These are phyloP conservation scores for Eretmocerus hayati DNA, from an alignment of 2,888 invertebrate species.

Conservation along the genomic window DNA sequence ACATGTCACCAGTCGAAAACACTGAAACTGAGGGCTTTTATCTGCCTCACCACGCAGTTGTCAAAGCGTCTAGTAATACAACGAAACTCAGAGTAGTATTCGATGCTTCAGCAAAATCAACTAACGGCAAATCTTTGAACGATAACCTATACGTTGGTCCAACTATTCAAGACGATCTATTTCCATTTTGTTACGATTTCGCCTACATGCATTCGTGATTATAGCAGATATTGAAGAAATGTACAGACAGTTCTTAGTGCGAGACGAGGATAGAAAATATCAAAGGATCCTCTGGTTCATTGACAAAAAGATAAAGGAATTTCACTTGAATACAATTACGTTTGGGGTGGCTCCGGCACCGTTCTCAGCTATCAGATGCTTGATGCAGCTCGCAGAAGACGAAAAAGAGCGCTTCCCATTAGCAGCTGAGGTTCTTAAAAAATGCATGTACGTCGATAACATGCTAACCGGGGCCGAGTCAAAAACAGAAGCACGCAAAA, in stretches of 20 bases:
- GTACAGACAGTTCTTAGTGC: slow-evolving; percentile 2
- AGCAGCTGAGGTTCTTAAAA: background rate
- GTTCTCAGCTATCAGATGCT: slow-evolving; percentile 1
- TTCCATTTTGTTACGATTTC: background rate
- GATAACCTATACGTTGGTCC: background rate
- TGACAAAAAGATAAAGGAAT: background rate
- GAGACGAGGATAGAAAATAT: background rate
- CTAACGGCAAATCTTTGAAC: background rate
- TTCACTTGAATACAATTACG: background rate
- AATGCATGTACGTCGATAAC: slow-evolving; percentile 1
- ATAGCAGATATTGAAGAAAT: slow-evolving; percentile 1
- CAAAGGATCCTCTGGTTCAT: slow-evolving; percentile 1
- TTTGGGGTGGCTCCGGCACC: background rate
- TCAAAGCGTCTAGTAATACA: background rate
- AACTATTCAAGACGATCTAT: background rate
- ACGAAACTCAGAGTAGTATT: background rate
- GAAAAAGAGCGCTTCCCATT: background rate
- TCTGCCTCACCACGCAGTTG: slow-evolving; percentile 2
- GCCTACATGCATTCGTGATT: background rate
- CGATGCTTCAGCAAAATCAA: background rate
- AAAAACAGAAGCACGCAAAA: background rate
- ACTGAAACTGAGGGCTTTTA: slow-evolving; percentile 2
- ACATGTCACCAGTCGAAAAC: slow-evolving; percentile 3
- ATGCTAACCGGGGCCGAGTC: background rate
- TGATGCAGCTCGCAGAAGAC: slow-evolving; percentile 1